Base-by-base conservation (phyloP, 2,113 vertebrate genomes). In the Turnix velox region DNA sequence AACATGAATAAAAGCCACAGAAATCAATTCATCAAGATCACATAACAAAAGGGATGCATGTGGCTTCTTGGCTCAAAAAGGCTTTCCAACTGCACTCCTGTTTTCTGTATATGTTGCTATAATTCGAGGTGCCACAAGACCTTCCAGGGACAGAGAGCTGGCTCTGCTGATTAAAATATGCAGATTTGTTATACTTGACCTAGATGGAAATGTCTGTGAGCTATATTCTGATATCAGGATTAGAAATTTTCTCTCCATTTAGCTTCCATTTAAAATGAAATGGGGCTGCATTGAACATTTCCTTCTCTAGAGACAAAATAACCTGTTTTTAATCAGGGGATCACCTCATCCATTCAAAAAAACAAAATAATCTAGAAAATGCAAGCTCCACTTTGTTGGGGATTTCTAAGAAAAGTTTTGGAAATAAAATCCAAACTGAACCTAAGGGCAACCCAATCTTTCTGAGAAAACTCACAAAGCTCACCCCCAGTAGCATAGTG, bases 11-110 rank as follows among this genome's bases (percentile, higher is more conserved):
- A 96, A 93, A 92, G 35, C 71, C 33, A 42, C 39, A 69, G 74
- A 79, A 89, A 79, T 96, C 94, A 96, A 92, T 82, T 93, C 54
- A 73, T 94, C 78, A 88, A 87, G 84, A 82, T 58, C 69, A 37
- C 28, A 8, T 73, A 85, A 76, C 52, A 73, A 93, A 95, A 87
- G 58, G 74, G 55, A 83, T 90, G n/a, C 84, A 75, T 81, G 74
- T 73, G 81, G 74, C 37, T 83, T 89, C 94, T 71, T 16, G 2
- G 23, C 91, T 85, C n/a, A 66, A 55, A 66, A 55, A 95, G 82
- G 24, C n/a, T 87, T 87, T 89, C 61, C 42, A 58, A 20, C 27
- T 59, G n/a, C 63, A 85, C 20, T 91, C 30, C 45, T 52, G 24
- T 87, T 95, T 92, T 85, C 75, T 69, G 25, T 37, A n/a, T 6